phyloP scores from a whole-genome alignment of 2,113 vertebrate genomes.

The Charadrius vociferus region DNA sequence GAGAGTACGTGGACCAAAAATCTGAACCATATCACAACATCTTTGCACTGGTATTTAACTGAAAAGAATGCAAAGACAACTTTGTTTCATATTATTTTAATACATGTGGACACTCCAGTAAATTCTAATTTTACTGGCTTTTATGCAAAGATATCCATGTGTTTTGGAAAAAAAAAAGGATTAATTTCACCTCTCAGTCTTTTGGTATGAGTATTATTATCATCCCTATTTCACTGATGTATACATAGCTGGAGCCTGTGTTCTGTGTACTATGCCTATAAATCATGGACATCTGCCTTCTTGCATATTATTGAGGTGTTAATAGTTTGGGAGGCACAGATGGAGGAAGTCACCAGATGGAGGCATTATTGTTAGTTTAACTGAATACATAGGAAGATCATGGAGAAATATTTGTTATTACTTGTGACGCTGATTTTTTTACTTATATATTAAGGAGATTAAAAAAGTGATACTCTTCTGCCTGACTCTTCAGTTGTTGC shows the following conservation, averaged over 20 bases:
- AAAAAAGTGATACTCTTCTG: neutral
- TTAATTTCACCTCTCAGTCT: neutral
- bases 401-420: conserved; percentile 21
- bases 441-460: neutral
- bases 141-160: neutral
- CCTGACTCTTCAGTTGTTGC: neutral
- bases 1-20: neutral
- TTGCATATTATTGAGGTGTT: conserved; percentile 33
- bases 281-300: conserved; percentile 47
- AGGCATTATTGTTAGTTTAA: conserved; percentile 18
- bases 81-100: neutral
- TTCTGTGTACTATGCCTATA: neutral
- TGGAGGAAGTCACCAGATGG: conserved; percentile 19
- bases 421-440: neutral
- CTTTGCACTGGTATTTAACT: neutral
- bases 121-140: neutral
- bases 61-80: neutral
- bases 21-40: neutral
- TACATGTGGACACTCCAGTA: neutral
- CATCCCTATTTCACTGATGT: neutral
- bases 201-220: neutral
- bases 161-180: neutral
- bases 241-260: neutral
- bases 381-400: neutral
- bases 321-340: conserved; percentile 36